phyloP scores from a whole-genome alignment of 2,113 vertebrate species.

The Ceratotherium simum region DNA sequence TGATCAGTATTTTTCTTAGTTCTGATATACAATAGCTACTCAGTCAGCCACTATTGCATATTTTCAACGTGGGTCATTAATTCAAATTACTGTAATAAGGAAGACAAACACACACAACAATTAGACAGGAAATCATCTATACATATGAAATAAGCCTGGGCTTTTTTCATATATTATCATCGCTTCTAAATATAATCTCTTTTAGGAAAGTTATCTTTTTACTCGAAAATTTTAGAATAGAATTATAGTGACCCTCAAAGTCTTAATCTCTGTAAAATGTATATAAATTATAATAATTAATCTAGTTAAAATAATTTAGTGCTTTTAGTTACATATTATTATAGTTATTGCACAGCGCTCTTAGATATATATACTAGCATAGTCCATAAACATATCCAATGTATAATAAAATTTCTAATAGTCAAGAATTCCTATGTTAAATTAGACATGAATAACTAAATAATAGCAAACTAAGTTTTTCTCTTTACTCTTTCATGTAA shows the following conservation, averaged over 20 bases:
- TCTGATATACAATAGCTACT: slow-evolving; percentile 84
- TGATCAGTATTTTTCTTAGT: slow-evolving; percentile 75
- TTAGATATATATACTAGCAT: slow-evolving; percentile 81
- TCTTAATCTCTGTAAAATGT: slow-evolving; percentile 84
- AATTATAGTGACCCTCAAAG: slow-evolving; percentile 84
- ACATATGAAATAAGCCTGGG: slow-evolving; percentile 84
- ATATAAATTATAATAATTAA: slow-evolving; percentile 87
- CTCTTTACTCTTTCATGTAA: slow-evolving; percentile 79
- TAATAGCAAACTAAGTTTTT: slow-evolving; percentile 82
- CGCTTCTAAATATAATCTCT: slow-evolving; percentile 85
- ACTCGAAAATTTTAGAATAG: slow-evolving; percentile 86
- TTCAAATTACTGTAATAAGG: slow-evolving; percentile 81
- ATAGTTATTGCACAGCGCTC: slow-evolving; percentile 90
- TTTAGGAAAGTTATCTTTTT: slow-evolving; percentile 85
- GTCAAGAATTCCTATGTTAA: slow-evolving; percentile 84
- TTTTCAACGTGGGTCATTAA: slow-evolving; percentile 82
- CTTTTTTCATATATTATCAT: slow-evolving; percentile 82
- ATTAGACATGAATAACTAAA: slow-evolving; percentile 83
- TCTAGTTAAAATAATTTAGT: slow-evolving; percentile 87
- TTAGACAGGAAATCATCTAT: slow-evolving; percentile 84
- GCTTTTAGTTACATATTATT: slow-evolving; percentile 84
- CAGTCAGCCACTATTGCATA: slow-evolving; percentile 84
- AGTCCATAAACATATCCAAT: slow-evolving; percentile 84
- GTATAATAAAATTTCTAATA: slow-evolving; percentile 83
- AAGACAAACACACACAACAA: slow-evolving; percentile 86